phyloP scores from a whole-genome alignment of 64 coral and sea anemone genomes.

The Montipora capricornis region DNA sequence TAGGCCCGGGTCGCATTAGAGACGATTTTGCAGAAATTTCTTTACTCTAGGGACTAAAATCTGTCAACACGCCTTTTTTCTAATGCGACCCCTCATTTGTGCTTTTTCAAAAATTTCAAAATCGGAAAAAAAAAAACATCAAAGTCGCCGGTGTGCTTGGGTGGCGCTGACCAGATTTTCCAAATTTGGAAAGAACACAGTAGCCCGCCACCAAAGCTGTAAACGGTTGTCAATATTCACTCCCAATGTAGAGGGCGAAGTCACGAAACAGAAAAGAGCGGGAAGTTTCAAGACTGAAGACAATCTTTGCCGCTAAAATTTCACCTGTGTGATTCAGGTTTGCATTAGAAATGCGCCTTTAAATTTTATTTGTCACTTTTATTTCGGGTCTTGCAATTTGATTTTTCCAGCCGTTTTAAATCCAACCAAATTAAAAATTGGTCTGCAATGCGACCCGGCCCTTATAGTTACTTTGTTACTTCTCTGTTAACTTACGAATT shows the following conservation, averaged over 20 bases:
- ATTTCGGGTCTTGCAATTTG: too few relatives aligned
- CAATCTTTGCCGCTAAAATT: too few relatives aligned
- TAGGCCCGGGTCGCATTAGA: constrained; percentile 41
- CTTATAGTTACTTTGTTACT: too few relatives aligned
- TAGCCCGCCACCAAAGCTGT: constrained; percentile 6
- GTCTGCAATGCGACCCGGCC: too few relatives aligned
- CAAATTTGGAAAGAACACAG: constrained; percentile 56
- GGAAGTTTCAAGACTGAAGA: neutral
- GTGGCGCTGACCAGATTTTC: constrained; percentile 35
- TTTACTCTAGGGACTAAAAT: constrained; percentile 35
- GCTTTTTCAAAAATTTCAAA: constrained; percentile 24
- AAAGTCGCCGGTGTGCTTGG: constrained; percentile 55
- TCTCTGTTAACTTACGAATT: too few relatives aligned
- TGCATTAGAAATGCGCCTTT: too few relatives aligned
- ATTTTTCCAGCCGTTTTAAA: too few relatives aligned
- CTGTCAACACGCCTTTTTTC: constrained; percentile 36
- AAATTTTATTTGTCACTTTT: too few relatives aligned
- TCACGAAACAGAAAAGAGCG: neutral
- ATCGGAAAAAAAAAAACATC: constrained; percentile 14
- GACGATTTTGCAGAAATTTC: constrained; percentile 40
- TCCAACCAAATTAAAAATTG: too few relatives aligned
- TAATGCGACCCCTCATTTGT: constrained; percentile 27
- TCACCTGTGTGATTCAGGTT: too few relatives aligned
- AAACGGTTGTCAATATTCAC: constrained; percentile 2
- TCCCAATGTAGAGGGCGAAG: neutral